Percentiles rank a stretch among this genome's conserved stretches.
Conservation (phyloP, 2,113 vertebrate species). For the Hiodon tergisus region DNA sequence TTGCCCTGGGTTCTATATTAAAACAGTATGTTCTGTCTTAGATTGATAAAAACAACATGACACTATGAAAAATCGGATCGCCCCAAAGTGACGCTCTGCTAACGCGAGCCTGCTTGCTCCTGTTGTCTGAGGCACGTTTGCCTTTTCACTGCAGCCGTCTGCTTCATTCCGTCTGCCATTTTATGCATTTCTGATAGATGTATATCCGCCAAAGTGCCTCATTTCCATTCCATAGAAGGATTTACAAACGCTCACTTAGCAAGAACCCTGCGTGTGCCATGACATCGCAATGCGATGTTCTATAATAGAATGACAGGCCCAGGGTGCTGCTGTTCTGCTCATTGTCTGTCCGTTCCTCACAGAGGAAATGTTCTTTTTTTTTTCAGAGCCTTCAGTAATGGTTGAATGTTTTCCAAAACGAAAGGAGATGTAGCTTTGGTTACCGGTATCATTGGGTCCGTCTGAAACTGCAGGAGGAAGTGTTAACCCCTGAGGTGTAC, state of each 20-base stretch:
- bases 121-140: neutral
- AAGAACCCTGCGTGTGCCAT: constrained; percentile 14
- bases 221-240: constrained; percentile 17
- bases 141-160: neutral
- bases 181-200: constrained; percentile 21
- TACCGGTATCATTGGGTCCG: neutral
- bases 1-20: constrained; percentile 6
- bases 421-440: neutral
- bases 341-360: neutral
- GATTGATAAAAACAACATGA: constrained; percentile 10
- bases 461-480: no score
- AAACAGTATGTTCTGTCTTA: neutral
- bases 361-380: neutral
- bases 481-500: neutral
- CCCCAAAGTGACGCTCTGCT: neutral
- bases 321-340: neutral
- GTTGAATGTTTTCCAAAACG: neutral
- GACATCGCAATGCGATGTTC: constrained; percentile 3
- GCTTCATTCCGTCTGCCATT: constrained; percentile 15
- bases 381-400: constrained; percentile 13
- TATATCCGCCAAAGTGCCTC: constrained; percentile 17
- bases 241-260: constrained; percentile 17
- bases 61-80: neutral
- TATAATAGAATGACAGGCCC: constrained; percentile 5
- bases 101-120: neutral